Evolutionary conservation across 2,797 vertebrate species (phyloP).

Genomic region (Arnoldichthys spilopterus): DNA sequence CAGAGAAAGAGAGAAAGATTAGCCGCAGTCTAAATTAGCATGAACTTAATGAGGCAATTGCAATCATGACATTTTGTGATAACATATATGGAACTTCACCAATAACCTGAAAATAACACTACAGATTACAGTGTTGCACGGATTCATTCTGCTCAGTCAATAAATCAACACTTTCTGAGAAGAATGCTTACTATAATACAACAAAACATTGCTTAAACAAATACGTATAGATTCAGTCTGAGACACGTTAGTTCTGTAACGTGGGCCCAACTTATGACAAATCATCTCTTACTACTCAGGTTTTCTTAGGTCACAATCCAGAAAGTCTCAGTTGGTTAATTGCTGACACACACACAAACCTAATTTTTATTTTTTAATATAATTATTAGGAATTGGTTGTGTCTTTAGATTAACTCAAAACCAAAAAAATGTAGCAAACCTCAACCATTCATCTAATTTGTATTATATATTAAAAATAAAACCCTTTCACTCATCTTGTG

Average conservation of each 20-base stretch:
- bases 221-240: not conserved
- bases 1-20: constrained; percentile 22
- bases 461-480: not conserved
- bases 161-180: not conserved
- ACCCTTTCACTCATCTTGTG: not conserved
- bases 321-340: not conserved
- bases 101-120: constrained; percentile 40
- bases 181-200: not conserved
- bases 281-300: not conserved
- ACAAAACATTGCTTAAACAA: not conserved
- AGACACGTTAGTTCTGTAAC: not conserved
- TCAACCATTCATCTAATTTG: not conserved
- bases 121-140: not conserved
- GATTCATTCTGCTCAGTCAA: not conserved
- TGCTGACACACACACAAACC: not conserved
- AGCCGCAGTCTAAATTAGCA: constrained; percentile 50
- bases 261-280: not conserved
- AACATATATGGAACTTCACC: constrained; percentile 17
- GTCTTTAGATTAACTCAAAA: not conserved
- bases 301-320: not conserved
- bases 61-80: constrained; percentile 30
- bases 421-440: not conserved
- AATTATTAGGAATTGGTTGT: not conserved
- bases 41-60: constrained; percentile 47
- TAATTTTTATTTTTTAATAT: not conserved